Percentiles rank a stretch among this genome's conserved stretches.
phyloP scores from a whole-genome alignment of 2,888 invertebrate species.

The Erannis defoliaria region DNA sequence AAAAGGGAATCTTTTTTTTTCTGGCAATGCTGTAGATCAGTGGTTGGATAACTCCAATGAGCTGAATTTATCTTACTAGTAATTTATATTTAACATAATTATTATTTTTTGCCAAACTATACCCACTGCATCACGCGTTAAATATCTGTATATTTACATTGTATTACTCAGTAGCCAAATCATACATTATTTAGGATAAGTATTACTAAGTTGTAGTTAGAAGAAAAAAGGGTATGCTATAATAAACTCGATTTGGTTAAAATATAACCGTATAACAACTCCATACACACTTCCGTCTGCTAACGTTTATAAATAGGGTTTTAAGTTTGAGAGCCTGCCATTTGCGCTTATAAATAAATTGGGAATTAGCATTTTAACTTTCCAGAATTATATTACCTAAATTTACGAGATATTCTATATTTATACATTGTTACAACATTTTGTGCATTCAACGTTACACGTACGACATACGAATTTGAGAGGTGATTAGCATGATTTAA shows the following conservation, averaged over 20 bases:
- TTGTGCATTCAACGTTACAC: constrained; percentile 20
- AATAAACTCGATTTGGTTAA: constrained; percentile 11
- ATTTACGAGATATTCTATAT: constrained; percentile 11
- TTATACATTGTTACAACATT: constrained; percentile 18
- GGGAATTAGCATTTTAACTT: constrained; percentile 36
- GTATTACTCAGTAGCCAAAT: background rate
- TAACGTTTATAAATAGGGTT: constrained; percentile 22
- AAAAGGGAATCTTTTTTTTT: too few species aligned
- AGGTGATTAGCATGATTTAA: constrained; percentile 8
- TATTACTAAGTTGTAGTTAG: too few species aligned
- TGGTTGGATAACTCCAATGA: too few species aligned
- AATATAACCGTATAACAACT: constrained; percentile 13
- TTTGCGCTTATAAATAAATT: constrained; percentile 59
- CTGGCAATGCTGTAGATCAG: too few species aligned
- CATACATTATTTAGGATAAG: too few species aligned
- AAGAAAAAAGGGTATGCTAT: too few species aligned
- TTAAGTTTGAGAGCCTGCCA: constrained; percentile 67
- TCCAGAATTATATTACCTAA: constrained; percentile 29
- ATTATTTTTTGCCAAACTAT: too few species aligned
- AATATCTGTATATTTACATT: too few species aligned
- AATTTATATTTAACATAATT: too few species aligned
- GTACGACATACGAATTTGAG: constrained; percentile 3
- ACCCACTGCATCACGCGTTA: too few species aligned
- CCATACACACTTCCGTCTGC: background rate
- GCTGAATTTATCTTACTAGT: too few species aligned